Conservation (phyloP, 2,888 invertebrate genomes). For the Liodrosophila aerea region DNA sequence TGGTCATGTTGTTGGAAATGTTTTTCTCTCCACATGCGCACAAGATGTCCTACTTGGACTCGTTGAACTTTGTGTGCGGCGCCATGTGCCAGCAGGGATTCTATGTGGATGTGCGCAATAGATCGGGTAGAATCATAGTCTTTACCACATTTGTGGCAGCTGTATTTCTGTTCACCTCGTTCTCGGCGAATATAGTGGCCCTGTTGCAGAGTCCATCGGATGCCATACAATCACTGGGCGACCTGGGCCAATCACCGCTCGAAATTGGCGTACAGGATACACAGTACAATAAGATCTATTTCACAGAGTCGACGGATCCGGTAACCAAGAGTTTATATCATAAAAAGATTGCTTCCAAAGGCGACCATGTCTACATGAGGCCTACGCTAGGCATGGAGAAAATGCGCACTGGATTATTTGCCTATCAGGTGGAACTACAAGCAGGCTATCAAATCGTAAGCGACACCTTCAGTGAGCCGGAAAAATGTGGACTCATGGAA, state of each 20-base stretch:
- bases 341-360: conserved; percentile 84
- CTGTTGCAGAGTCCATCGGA: conserved; percentile 86
- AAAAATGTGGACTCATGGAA: conserved; percentile 86
- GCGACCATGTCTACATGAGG: conserved; percentile 84
- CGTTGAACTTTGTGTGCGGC: conserved; percentile 84
- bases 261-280: conserved; percentile 85
- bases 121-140: conserved; percentile 84
- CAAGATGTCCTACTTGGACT: conserved; percentile 81
- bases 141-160: conserved; percentile 84
- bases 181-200: conserved; percentile 87
- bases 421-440: conserved; percentile 85
- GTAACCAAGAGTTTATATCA: conserved; percentile 84
- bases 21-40: conserved; percentile 66
- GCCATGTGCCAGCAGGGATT: conserved; percentile 86
- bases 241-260: conserved; percentile 85
- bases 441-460: conserved; percentile 86
- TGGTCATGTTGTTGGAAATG: conserved; percentile 72
- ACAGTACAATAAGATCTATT: conserved; percentile 85
- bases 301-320: conserved; percentile 84
- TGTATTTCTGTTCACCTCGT: conserved; percentile 86
- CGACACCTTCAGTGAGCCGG: conserved; percentile 85
- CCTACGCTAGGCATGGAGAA: conserved; percentile 84
- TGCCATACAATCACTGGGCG: conserved; percentile 84
- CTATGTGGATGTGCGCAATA: conserved; percentile 82
- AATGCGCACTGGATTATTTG: conserved; percentile 84